Base-by-base conservation (phyloP, 2,888 invertebrate species). In the Clusia tigrina region DNA sequence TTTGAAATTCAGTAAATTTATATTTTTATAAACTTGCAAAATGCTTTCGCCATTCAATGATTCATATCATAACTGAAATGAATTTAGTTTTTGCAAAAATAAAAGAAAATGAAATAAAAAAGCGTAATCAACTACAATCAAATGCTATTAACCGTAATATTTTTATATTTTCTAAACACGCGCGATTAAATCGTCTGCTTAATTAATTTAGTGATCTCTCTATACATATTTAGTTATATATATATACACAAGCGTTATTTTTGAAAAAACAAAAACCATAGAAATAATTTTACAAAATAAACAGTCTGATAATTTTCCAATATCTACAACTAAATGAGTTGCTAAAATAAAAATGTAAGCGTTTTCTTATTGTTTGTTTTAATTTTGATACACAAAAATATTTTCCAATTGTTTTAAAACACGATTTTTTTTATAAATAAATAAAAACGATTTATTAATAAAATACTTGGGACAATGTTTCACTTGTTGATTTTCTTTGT, bases 151-250 rank as follows among this genome's bases (percentile, higher is more conserved):
- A 15, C n/a, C 42, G n/a, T n/a, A 42, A 42, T 32, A 12, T 32
- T 9, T 32, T 42, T 42, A 42, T 15, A 42, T 15, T 42, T n/a
- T 42, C 42, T 42, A 42, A 42, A 42, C 42, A 42, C 42, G 42
- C n/a, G 42, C 42, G 42, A 42, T 42, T 42, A 42, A 15, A 42
- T 42, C 42, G 42, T 42, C n/a, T 42, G 6, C n/a, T 15, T 32
- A 32, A 9, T 32, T 32, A 32, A 32, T 32, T 32, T 32, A 32
- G 32, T 32, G 5, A 9, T 9, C 32, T 9, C 5, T 32, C 12
- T 32, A 32, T 32, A 9, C 12, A 32, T 32, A 9, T 32, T 32
- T 32, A 32, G 5, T 32, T 32, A 9, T 32, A 9, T 32, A 32
- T 32, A 32, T 32, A 32, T 12, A 32, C 12, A 5, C 6, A 32